These are phyloP conservation scores for Drosophila affinis DNA, from an alignment of 2,888 invertebrate species.

Conservation along the genomic window DNA sequence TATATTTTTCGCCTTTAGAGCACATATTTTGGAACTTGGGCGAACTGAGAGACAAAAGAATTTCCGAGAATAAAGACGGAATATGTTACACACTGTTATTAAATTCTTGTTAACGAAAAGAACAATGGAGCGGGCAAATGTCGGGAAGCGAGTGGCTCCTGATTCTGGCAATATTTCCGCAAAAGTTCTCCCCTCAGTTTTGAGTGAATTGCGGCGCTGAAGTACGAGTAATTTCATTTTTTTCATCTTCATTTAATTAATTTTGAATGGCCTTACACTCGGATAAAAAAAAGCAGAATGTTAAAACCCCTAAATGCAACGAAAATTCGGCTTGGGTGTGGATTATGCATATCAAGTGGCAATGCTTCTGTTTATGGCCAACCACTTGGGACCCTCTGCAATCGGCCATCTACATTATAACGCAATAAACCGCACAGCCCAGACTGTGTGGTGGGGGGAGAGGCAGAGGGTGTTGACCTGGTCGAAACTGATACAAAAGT, in stretches of 20 bases:
- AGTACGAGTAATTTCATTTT: neutral
- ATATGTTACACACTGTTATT: neutral
- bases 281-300: neutral
- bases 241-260: slow-evolving; percentile 10
- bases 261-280: neutral
- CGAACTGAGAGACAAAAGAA: neutral
- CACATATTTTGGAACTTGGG: neutral
- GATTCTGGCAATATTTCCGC: neutral
- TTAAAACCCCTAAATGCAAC: slow-evolving; percentile 31
- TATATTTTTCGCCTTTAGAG: neutral
- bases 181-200: too few relatives aligned
- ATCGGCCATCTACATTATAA: slow-evolving; percentile 32
- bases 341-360: slow-evolving; percentile 29
- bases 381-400: slow-evolving; percentile 30
- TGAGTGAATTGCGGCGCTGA: neutral
- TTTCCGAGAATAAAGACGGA: neutral
- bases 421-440: slow-evolving; percentile 25
- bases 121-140: neutral
- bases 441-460: neutral
- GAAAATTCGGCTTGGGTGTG: slow-evolving; percentile 25
- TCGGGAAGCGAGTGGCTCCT: neutral
- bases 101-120: neutral
- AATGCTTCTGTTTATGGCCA: slow-evolving; percentile 33
- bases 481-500: slow-evolving; percentile 10
- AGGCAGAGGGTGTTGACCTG: neutral